These are phyloP conservation scores for Sebastes cheni DNA, from an alignment of 2,797 vertebrate genomes.

Conservation along the genomic window DNA sequence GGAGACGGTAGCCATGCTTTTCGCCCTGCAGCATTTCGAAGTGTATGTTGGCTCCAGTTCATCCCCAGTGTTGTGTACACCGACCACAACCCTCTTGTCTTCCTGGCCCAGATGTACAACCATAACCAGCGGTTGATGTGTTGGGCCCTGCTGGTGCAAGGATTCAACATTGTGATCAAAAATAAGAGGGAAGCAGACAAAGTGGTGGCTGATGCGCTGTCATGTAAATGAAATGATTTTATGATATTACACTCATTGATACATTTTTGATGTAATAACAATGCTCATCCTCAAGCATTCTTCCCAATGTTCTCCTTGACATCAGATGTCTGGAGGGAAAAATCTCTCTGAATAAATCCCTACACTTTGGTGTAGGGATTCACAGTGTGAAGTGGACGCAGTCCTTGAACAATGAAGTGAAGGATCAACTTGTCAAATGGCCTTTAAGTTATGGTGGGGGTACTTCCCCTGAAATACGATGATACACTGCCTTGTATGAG, in stretches of 20 bases:
- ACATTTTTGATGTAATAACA: no score
- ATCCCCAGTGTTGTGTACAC: neutral
- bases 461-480: no score
- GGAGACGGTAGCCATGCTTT: neutral
- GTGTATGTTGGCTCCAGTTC: neutral
- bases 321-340: no score
- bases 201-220: neutral
- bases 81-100: neutral
- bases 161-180: neutral
- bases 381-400: no score
- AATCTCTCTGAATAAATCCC: no score
- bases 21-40: neutral
- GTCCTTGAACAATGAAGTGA: no score
- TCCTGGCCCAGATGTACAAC: neutral
- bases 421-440: no score
- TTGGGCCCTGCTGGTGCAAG: neutral
- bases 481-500: no score
- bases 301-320: no score
- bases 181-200: neutral
- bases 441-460: no score
- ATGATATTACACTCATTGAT: neutral
- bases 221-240: neutral
- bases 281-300: no score
- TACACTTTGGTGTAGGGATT: no score
- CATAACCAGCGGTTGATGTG: neutral